Conservation (phyloP, 2,888 invertebrate species). For the Melipona bicolor region DNA sequence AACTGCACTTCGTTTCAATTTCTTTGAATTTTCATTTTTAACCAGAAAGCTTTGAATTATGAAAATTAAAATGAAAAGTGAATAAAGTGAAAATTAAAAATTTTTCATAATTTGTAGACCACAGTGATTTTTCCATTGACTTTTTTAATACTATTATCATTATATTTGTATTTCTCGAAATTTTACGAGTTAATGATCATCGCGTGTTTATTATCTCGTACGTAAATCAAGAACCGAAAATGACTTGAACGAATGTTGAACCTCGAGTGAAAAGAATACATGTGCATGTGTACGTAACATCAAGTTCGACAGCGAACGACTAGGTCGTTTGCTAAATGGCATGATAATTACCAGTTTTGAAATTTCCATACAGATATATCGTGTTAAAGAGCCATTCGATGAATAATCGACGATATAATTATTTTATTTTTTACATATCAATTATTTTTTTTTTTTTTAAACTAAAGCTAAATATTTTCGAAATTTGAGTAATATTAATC, state of each 20-base stretch:
- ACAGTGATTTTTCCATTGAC: not conserved
- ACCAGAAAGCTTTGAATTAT: too few relatives aligned
- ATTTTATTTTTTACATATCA: not conserved
- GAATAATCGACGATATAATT: not conserved
- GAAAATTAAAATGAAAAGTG: too few relatives aligned
- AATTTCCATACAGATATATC: conserved; percentile 35
- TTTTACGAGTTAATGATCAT: not conserved
- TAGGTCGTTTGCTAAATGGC: conserved; percentile 5
- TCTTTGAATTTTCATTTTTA: too few relatives aligned
- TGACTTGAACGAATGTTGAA: conserved; percentile 17
- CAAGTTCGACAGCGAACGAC: conserved; percentile 37
- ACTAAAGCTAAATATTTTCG: too few relatives aligned
- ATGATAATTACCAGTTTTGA: conserved; percentile 42
- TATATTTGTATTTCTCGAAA: too few relatives aligned
- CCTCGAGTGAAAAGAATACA: not conserved
- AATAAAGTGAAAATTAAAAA: not conserved
- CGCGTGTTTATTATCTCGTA: not conserved
- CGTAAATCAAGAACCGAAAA: not conserved
- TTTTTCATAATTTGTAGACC: not conserved
- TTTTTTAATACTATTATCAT: not conserved
- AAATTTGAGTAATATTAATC: too few relatives aligned
- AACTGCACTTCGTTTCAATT: too few relatives aligned
- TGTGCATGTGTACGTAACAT: too few relatives aligned
- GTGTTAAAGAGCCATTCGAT: conserved; percentile 13
- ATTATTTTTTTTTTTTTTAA: too few relatives aligned